Conservation (phyloP, 2,113 vertebrate species). For the Crotalus viridis region DNA sequence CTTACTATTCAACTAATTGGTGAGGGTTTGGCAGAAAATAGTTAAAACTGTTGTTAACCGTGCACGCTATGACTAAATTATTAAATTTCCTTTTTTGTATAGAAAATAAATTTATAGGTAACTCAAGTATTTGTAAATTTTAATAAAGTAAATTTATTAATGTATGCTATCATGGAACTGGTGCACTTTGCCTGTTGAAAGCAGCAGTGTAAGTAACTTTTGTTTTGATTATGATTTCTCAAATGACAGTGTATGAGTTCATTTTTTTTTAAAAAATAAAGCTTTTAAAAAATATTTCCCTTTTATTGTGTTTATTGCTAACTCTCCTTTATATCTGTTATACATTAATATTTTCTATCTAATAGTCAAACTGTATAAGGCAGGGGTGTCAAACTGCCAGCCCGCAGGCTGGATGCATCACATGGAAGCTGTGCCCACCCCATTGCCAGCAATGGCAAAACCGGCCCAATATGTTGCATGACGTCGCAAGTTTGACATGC, state of each 20-base stretch:
- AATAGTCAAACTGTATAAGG: background rate
- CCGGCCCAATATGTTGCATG: too few relatives aligned
- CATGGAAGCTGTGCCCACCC: too few relatives aligned
- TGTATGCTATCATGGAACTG: slow-evolving; percentile 57
- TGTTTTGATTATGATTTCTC: slow-evolving; percentile 56
- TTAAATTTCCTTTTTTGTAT: slow-evolving; percentile 44
- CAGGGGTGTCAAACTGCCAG: too few relatives aligned
- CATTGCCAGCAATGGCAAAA: too few relatives aligned
- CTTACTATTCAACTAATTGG: slow-evolving; percentile 81
- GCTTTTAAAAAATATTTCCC: slow-evolving; percentile 8
- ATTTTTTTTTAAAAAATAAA: slow-evolving; percentile 71
- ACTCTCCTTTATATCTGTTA: background rate
- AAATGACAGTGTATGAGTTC: slow-evolving; percentile 62
- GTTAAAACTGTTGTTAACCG: slow-evolving; percentile 1
- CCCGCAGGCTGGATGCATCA: too few relatives aligned
- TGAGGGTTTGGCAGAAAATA: slow-evolving; percentile 72
- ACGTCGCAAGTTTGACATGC: too few relatives aligned
- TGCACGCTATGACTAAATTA: slow-evolving; percentile 35
- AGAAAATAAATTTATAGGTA: slow-evolving; percentile 61
- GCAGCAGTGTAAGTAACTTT: slow-evolving; percentile 65
- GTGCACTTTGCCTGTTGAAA: slow-evolving; percentile 59
- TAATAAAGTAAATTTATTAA: slow-evolving; percentile 35
- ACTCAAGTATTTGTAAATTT: slow-evolving; percentile 55
- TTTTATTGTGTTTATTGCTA: background rate
- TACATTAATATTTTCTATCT: background rate